Evolutionary conservation across 1,140 invertebrate genomes (phyloP), one percentile per base, ranked within the genome.

Genomic region (Neodiprion lecontei): DNA sequence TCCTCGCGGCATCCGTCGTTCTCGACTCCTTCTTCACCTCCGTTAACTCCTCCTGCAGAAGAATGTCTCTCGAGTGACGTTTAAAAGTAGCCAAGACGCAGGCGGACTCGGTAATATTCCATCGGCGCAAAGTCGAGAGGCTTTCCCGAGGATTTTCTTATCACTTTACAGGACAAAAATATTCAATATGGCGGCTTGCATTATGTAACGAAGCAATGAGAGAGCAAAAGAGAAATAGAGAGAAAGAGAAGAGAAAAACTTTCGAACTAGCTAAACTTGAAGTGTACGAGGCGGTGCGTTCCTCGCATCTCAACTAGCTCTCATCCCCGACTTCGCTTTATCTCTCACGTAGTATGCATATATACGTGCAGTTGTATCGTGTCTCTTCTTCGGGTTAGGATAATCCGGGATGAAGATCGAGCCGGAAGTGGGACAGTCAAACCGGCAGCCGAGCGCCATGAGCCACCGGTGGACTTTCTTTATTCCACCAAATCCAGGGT

Each of bases 171-270:
- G 72, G 67, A 76, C 76, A 17, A 78, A 83, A 81, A 84, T 82
- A 84, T 84, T 84, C 80, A 84, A 84, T 84, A 82, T 78, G 79
- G 76, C 80, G 76, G 80, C 79, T 80, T 84, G 82, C 82, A 84
- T 84, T 84, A 84, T 84, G 82, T 82, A 84, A 81, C 79, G 77
- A 77, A 76, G 79, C 76, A 79, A 76, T 80, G 69, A 70, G 77
- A 76, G 75, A 65, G 53, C 53, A 72, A 40, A 40, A 40, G 28
- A 40, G 5, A 40, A 40, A 40, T 40, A 40, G 65, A 47, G 23
- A 73, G 48, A 72, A 23, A 12, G 50, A 50, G 67, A 17, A 2
- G 28, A 40, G 28, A 17, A 61, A 61, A 61, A 17, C n/a, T 61
- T 61, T 14, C 28, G 28, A 40, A 61, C 53, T 17, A 61, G n/a